Evolutionary conservation across 2,113 vertebrate species (phyloP).

Genomic region (Pomatostomus ruficeps): DNA sequence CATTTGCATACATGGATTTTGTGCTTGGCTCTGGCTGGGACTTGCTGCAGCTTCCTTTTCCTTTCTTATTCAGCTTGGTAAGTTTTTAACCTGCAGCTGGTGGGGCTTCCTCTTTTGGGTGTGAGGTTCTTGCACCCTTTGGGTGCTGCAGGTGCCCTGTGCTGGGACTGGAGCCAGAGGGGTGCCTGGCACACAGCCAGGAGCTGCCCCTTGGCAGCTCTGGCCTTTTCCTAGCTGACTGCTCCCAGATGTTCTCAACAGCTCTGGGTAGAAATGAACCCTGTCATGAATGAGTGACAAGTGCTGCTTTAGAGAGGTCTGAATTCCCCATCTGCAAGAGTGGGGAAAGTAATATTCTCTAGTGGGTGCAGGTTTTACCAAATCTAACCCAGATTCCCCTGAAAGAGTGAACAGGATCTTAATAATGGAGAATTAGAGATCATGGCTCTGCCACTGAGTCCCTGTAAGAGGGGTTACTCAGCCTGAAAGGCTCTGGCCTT

Average conservation of each 20-base stretch:
- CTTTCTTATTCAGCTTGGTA: background rate
- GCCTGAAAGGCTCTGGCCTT: background rate
- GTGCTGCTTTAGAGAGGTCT: background rate
- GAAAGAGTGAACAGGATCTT: fast-evolving
- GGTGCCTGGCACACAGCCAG: fast-evolving
- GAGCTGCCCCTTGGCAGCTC: background rate
- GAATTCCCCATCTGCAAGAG: background rate
- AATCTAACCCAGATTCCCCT: background rate
- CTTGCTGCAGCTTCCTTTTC: slow-evolving; percentile 20
- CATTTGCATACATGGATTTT: background rate
- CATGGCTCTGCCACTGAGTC: background rate
- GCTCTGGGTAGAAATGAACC: fast-evolving
- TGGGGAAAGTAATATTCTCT: background rate
- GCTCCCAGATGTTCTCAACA: background rate
- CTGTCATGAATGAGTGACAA: no score
- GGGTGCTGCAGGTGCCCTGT: fast-evolving
- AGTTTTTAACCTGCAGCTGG: background rate
- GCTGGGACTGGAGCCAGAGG: background rate
- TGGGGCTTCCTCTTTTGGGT: slow-evolving; percentile 15
- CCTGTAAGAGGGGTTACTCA: background rate
- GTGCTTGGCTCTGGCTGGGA: background rate
- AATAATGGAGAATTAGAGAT: background rate
- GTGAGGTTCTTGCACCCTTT: background rate
- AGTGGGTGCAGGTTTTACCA: background rate
- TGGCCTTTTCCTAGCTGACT: background rate